Evolutionary conservation across 1,140 invertebrate species (phyloP), one percentile per base, ranked within the genome.

Genomic region (Eumeta japonica): DNA sequence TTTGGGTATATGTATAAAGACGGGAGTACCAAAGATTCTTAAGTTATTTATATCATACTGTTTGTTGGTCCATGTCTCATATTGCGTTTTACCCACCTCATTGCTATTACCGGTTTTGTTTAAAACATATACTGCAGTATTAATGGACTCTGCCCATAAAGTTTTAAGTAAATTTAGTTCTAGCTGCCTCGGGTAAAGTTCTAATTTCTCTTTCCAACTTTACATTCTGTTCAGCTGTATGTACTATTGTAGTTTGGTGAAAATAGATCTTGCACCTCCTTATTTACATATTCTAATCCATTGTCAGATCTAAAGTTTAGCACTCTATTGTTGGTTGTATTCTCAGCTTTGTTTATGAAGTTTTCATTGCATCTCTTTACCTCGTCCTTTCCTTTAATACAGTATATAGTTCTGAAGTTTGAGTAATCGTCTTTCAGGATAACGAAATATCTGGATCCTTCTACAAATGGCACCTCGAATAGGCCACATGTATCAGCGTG

Each of bases 141-240:
- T 52, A 0, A 57, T 35, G 15, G 63, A 57, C 51, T 72, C 65
- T n/a, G n/a, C n/a, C n/a, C n/a, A n/a, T 15, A 64, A 42, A 9
- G 35, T 42, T 37, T 61, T 59, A 1, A 42, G 38, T 11, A 68
- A 10, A 15, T 37, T 27, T 17, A 10, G 56, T 61, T 37, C 62
- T 39, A 11, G 67, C 73, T 29, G 55, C 49, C 50, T 79, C 75
- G 10, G 71, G 48, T 16, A 75, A 14, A 0, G 61, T 75, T 34
- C 68, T 27, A 20, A 57, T 76, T 46, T 65, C 58, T 16, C 55
- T 31, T 41, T 78, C 77, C 3, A 58, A 52, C 18, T 47, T 44
- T 2, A 71, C 71, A 50, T 80, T 81, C 46, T 75, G 61, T 44
- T 80, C 44, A 1, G 74, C 62, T 5, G 59, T 71, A 41, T 77